These are phyloP conservation scores for Chymomyza caudatula DNA, from an alignment of 2,888 invertebrate species.

Conservation along the genomic window DNA sequence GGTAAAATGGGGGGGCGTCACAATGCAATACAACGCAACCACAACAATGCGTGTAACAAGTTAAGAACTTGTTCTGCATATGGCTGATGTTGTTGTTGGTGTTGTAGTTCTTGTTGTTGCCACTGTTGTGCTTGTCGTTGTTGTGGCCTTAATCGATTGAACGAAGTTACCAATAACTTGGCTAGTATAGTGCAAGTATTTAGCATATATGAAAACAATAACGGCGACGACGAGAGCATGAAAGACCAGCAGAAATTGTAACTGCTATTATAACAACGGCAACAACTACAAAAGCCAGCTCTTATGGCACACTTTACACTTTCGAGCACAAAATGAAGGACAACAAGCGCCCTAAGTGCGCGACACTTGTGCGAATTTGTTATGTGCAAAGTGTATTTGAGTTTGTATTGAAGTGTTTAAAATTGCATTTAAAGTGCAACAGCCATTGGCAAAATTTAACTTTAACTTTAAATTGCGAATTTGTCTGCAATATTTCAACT, in stretches of 20 bases:
- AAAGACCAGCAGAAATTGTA: neutral
- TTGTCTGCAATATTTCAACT: constrained; percentile 15
- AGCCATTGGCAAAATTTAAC: neutral
- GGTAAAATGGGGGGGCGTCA: neutral
- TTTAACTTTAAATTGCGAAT: constrained; percentile 2
- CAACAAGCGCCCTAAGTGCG: neutral
- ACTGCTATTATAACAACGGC: no score
- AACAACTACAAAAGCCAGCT: constrained; percentile 7
- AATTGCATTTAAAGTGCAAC: neutral
- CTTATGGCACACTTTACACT: neutral
- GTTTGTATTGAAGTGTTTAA: neutral
- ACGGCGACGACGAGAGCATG: constrained; percentile 28
- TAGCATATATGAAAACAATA: constrained; percentile 19
- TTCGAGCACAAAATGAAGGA: neutral
- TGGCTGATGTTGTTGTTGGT: neutral
- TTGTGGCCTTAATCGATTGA: constrained; percentile 55
- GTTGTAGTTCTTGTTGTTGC: neutral
- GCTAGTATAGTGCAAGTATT: constrained; percentile 32
- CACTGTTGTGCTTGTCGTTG: constrained; percentile 17
- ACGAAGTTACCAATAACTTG: constrained; percentile 8
- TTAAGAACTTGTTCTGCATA: neutral
- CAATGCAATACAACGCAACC: constrained; percentile 22
- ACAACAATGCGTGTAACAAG: constrained; percentile 6
- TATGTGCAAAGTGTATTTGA: neutral
- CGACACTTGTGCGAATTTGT: neutral